Percentiles rank a stretch among this genome's conserved stretches.
These are phyloP conservation scores for Vireo griseus DNA, from an alignment of 2,797 vertebrate genomes.

Conservation along the genomic window DNA sequence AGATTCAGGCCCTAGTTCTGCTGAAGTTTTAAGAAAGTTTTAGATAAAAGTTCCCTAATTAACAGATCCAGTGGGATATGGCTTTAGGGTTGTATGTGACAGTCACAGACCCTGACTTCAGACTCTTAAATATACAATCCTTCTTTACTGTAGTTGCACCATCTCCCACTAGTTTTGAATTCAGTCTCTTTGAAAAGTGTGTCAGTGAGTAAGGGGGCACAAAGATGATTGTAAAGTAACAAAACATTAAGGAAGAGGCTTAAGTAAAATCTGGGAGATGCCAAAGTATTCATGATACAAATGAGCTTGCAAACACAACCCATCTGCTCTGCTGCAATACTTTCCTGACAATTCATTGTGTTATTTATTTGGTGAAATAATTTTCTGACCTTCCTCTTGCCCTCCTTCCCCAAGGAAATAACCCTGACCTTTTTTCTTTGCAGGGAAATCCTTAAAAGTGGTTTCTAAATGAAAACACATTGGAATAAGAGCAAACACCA, in stretches of 20 bases:
- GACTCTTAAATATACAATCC: neutral
- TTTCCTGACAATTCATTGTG: neutral
- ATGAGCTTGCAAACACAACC: constrained; percentile 1
- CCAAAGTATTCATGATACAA: neutral
- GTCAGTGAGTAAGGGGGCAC: neutral
- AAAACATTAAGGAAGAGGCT: neutral
- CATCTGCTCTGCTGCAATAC: constrained; percentile 7
- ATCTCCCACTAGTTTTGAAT: neutral
- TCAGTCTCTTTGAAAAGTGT: neutral
- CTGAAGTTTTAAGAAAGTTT: neutral
- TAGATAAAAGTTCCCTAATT: neutral
- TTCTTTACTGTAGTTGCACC: neutral
- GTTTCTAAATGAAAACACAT: neutral
- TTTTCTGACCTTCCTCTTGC: neutral
- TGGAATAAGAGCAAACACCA: neutral
- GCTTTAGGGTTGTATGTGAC: neutral
- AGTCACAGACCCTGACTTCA: neutral
- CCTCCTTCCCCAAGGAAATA: neutral
- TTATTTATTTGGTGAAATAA: constrained; percentile 1
- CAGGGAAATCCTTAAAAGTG: neutral
- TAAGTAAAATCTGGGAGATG: neutral
- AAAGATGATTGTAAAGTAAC: neutral
- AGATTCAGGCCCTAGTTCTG: neutral
- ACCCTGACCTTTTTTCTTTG: neutral
- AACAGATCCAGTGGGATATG: neutral